These are phyloP conservation scores for Megaceryle torquata DNA, from an alignment of 2,113 vertebrate genomes.

Conservation along the genomic window DNA sequence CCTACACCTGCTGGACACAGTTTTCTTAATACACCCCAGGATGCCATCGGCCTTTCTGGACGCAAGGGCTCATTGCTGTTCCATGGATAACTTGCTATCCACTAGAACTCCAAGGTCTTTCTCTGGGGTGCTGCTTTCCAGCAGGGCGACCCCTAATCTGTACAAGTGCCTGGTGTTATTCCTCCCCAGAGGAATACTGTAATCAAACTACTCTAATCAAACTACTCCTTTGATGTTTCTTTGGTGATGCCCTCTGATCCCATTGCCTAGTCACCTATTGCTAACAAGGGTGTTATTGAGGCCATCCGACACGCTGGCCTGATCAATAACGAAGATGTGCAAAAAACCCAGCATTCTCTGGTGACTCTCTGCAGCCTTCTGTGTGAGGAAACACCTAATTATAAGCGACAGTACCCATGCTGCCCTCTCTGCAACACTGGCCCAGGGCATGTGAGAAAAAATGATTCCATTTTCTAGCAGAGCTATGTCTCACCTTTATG, in stretches of 20 bases:
- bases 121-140: too few species aligned
- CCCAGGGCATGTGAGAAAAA: constrained; percentile 37
- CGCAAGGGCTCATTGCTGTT: too few species aligned
- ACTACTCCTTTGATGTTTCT: background rate
- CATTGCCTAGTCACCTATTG: background rate
- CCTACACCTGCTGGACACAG: too few species aligned
- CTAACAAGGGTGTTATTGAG: background rate
- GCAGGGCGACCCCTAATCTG: too few species aligned
- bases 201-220: background rate
- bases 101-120: too few species aligned
- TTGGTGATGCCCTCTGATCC: background rate
- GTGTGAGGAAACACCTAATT: constrained; percentile 28
- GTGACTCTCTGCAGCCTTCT: background rate
- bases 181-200: background rate
- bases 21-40: too few species aligned
- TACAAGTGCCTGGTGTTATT: too few species aligned
- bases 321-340: constrained; percentile 26
- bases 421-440: constrained; percentile 7
- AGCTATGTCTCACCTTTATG: constrained; percentile 71
- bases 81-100: too few species aligned
- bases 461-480: constrained; percentile 47
- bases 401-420: background rate
- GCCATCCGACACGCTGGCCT: background rate
- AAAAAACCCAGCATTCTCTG: background rate
- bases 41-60: too few species aligned